Conservation (phyloP, 2,797 vertebrate species). For the Nothura maculosa region DNA sequence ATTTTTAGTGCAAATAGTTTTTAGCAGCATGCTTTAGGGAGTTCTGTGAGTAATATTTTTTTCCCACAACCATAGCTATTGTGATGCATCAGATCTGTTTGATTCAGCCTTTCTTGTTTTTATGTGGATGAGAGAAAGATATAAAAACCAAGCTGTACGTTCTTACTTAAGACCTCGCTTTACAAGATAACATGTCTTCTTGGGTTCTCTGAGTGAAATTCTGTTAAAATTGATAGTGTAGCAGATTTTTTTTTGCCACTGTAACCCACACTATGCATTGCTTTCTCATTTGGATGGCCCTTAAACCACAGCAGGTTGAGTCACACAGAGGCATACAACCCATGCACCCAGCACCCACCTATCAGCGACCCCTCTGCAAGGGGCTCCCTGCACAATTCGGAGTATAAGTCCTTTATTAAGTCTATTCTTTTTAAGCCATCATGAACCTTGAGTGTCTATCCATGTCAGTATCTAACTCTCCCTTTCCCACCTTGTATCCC, state of each 20-base stretch:
- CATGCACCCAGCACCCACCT: too few species aligned
- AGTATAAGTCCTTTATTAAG: too few species aligned
- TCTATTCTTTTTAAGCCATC: too few species aligned
- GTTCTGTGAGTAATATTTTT: not conserved
- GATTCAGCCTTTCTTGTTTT: not conserved
- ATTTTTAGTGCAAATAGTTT: not conserved
- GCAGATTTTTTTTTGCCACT: not conserved
- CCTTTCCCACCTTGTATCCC: too few species aligned
- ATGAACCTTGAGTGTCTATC: too few species aligned
- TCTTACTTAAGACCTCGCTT: not conserved
- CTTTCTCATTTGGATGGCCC: not conserved
- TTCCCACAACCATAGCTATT: not conserved
- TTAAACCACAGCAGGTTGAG: too few species aligned
- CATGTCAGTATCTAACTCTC: too few species aligned
- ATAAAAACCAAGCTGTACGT: not conserved
- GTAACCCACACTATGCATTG: not conserved
- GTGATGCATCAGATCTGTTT: not conserved
- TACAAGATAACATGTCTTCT: not conserved
- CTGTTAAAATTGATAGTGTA: not conserved
- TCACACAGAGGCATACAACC: too few species aligned
- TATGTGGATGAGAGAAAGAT: not conserved
- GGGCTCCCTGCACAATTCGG: too few species aligned
- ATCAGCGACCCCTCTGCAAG: too few species aligned
- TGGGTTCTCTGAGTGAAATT: not conserved
- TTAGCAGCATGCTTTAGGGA: not conserved